Percentiles rank a stretch among this genome's conserved stretches.
Evolutionary conservation across 2,113 vertebrate genomes (phyloP).

Genomic region (Pelobates fuscus): DNA sequence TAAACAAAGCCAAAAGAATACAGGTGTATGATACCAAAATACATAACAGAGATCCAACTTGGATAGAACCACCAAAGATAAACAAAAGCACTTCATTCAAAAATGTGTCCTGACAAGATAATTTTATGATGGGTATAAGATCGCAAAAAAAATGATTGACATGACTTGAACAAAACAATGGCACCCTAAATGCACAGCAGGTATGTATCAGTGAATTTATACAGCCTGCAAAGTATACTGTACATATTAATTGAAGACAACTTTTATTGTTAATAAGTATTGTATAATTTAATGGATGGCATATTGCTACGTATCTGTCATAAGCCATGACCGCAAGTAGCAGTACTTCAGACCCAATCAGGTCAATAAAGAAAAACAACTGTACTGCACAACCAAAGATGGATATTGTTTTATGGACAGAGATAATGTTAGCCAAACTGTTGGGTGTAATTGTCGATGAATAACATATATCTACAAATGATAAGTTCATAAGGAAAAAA

Average conservation of each 20-base stretch:
- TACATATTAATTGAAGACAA: neutral
- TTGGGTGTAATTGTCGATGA: constrained; percentile 43
- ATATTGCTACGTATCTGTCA: constrained; percentile 35
- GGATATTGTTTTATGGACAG: constrained; percentile 11
- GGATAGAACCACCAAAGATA: neutral
- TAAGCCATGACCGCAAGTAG: constrained; percentile 49
- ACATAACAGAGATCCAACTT: constrained; percentile 23
- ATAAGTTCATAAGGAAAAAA: constrained; percentile 28
- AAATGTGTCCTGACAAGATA: constrained; percentile 33
- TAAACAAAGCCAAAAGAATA: neutral
- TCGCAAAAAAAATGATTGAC: constrained; percentile 37
- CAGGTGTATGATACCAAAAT: constrained; percentile 29
- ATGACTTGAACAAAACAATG: constrained; percentile 11
- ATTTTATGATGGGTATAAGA: constrained; percentile 18
- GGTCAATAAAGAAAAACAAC: constrained; percentile 26
- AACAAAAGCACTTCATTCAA: constrained; percentile 10
- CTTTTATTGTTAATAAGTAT: neutral
- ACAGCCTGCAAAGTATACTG: constrained; percentile 16
- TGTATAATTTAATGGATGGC: constrained; percentile 24
- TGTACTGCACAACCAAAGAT: constrained; percentile 24
- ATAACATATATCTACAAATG: constrained; percentile 25
- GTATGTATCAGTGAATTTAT: constrained; percentile 16
- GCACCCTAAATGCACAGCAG: constrained; percentile 9
- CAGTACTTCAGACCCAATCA: constrained; percentile 40
- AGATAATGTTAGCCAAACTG: constrained; percentile 7